Evolutionary conservation across 2,113 vertebrate species (phyloP).

Genomic region (Canis aureus): DNA sequence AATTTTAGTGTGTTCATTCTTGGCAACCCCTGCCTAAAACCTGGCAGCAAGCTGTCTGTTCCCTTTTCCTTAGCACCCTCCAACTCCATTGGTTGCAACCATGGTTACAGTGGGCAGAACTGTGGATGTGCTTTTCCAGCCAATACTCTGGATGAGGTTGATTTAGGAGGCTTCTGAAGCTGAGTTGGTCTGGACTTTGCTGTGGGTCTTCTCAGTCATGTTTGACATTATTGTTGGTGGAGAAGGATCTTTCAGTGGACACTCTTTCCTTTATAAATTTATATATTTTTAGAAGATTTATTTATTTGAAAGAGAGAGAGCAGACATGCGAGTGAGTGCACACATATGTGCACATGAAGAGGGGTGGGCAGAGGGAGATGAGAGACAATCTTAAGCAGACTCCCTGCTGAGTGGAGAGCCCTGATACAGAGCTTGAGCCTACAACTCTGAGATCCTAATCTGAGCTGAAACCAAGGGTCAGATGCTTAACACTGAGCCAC

Average conservation of each 20-base stretch:
- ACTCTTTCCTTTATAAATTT: background rate
- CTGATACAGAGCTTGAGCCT: background rate
- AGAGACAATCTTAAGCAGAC: background rate
- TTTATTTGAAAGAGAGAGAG: background rate
- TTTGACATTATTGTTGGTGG: background rate
- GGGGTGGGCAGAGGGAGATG: background rate
- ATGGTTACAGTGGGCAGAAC: slow-evolving; percentile 54
- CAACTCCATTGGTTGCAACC: slow-evolving; percentile 60
- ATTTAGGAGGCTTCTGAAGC: background rate
- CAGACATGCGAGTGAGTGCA: too few relatives aligned
- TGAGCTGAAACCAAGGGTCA: too few relatives aligned
- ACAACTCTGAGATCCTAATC: too few relatives aligned
- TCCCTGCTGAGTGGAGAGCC: background rate
- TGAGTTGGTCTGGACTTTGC: background rate
- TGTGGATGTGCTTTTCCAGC: slow-evolving; percentile 77
- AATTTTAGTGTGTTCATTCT: slow-evolving; percentile 64
- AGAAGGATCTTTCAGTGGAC: background rate
- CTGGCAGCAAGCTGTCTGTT: slow-evolving; percentile 61
- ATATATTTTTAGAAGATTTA: background rate
- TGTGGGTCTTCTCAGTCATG: background rate
- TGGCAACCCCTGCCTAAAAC: slow-evolving; percentile 33
- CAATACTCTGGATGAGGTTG: background rate
- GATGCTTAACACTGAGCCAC: background rate
- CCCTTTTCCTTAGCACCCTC: slow-evolving; percentile 76
- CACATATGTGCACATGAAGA: too few relatives aligned